Evolutionary conservation across 2,888 invertebrate genomes (phyloP).

Genomic region (Heliconius ethilla): DNA sequence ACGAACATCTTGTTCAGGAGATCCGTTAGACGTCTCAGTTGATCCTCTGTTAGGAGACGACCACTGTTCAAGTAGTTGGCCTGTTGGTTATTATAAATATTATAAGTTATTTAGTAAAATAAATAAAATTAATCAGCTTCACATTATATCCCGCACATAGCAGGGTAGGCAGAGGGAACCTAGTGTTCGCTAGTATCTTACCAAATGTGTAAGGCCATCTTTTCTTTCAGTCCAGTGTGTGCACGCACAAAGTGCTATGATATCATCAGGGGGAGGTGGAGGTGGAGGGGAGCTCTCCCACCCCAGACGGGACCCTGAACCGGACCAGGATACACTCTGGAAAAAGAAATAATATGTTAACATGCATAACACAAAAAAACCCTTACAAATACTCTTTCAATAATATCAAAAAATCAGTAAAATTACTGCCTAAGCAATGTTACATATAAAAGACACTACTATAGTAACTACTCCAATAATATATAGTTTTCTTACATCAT

Average conservation of each 20-base stretch:
- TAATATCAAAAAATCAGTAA: too few species aligned
- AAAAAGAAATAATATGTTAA: too few species aligned
- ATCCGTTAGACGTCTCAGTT: constrained; percentile 93
- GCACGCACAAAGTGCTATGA: constrained; percentile 92
- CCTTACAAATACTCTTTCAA: too few species aligned
- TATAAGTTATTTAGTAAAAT: not conserved
- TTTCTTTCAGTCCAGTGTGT: constrained; percentile 97
- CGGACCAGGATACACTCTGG: constrained; percentile 92
- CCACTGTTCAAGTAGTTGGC: constrained; percentile 87
- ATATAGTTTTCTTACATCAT: constrained; percentile 84
- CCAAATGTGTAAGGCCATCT: constrained; percentile 93
- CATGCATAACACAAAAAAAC: too few species aligned
- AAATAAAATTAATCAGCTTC: too few species aligned
- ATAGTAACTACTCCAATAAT: too few species aligned
- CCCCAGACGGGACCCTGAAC: constrained; percentile 87
- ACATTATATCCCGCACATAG: too few species aligned
- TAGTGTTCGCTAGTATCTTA: constrained; percentile 61
- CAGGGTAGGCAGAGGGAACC: too few species aligned
- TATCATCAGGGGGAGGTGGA: constrained; percentile 85
- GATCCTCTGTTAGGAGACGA: constrained; percentile 84
- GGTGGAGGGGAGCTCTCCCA: constrained; percentile 74
- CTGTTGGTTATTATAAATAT: constrained; percentile 61
- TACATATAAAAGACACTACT: not conserved
- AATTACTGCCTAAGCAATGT: too few species aligned
- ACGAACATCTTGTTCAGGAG: constrained; percentile 98